Percentiles rank a stretch among this genome's conserved stretches.
Evolutionary conservation across 2,113 vertebrate species (phyloP).

Genomic region (Scytalopus superciliaris): DNA sequence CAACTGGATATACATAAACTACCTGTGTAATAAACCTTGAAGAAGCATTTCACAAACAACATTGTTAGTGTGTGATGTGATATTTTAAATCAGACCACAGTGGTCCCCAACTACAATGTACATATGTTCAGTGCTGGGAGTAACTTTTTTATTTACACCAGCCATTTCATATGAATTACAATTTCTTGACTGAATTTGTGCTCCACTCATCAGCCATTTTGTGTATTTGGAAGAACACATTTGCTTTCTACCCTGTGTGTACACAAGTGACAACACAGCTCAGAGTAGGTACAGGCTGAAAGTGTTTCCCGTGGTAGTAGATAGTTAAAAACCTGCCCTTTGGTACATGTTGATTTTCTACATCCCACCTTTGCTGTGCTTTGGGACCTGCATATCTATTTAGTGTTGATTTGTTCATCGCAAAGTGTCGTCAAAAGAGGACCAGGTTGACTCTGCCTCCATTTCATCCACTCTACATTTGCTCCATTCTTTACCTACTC

Average conservation of each 20-base stretch:
- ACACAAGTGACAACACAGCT: neutral
- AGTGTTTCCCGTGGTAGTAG: constrained; percentile 14
- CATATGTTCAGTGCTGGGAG: constrained; percentile 67
- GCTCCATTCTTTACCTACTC: constrained; percentile 66
- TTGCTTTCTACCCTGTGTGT: constrained; percentile 7
- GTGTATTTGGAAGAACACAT: constrained; percentile 33
- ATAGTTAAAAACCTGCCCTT: neutral
- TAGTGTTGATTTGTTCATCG: neutral
- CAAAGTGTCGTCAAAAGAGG: constrained; percentile 3
- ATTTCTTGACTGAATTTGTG: constrained; percentile 37
- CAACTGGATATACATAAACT: neutral
- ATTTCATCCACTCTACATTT: constrained; percentile 67
- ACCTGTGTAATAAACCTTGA: constrained; percentile 53
- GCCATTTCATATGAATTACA: constrained; percentile 57
- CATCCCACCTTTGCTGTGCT: constrained; percentile 11
- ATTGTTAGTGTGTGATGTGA: constrained; percentile 78
- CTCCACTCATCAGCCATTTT: constrained; percentile 47
- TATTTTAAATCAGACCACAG: constrained; percentile 80
- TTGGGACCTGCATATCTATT: neutral
- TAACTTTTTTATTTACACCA: constrained; percentile 74
- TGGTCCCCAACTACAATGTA: constrained; percentile 78
- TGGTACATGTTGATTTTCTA: neutral
- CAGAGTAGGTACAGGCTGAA: neutral
- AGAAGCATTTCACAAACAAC: constrained; percentile 71
- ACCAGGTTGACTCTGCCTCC: constrained; percentile 52